These are phyloP conservation scores for Donacobius atricapilla DNA, from an alignment of 2,113 vertebrate species.

Conservation along the genomic window DNA sequence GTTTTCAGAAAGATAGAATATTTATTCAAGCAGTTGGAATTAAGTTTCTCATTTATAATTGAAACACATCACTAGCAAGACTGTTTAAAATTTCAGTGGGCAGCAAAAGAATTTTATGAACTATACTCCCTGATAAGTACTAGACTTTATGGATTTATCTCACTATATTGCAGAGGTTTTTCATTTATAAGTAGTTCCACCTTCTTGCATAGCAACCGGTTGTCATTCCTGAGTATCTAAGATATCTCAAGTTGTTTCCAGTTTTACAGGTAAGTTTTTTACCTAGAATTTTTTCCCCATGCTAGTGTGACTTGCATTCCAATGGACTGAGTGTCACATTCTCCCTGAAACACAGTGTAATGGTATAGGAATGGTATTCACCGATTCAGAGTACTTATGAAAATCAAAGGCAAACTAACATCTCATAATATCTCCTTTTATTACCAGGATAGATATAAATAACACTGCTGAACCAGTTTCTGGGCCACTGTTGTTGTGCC, in stretches of 20 bases:
- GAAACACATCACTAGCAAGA: neutral
- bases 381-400: neutral
- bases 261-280: neutral
- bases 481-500: neutral
- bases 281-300: neutral
- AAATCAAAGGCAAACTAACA: neutral
- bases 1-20: neutral
- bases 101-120: neutral
- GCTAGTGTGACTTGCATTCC: neutral
- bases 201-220: neutral
- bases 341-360: fast-evolving
- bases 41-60: conserved; percentile 34
- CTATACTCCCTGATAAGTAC: neutral
- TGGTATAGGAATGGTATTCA: neutral
- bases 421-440: neutral
- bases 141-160: neutral
- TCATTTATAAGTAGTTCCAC: neutral
- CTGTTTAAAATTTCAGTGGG: neutral
- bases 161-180: neutral
- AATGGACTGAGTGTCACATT: neutral
- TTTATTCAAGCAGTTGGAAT: neutral
- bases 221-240: neutral
- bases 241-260: neutral
- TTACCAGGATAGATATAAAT: neutral
- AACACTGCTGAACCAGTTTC: neutral